Evolutionary conservation across 1,140 invertebrate species (phyloP), one percentile per base, ranked within the genome.

Genomic region (Cotesia typhae): DNA sequence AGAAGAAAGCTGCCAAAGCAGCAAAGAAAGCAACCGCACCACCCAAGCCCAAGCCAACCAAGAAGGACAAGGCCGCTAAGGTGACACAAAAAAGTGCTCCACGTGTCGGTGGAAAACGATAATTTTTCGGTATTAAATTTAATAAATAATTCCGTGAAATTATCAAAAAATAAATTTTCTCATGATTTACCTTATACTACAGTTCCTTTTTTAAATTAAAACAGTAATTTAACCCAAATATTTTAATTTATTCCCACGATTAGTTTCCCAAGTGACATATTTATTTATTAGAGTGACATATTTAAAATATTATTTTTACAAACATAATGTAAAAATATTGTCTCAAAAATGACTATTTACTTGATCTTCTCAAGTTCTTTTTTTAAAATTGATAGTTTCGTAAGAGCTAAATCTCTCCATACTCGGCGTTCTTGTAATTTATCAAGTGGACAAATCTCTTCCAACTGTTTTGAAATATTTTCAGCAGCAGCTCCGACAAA

Each of bases 31-130:
- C 92, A 35, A 89, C 92, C 67, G 90, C 86, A 20, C 81, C 93
- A 67, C 84, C 90, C 4, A 95, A 95, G 86, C 83, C 88, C 5
- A 95, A 96, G 87, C 80, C 91, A 28, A 85, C 92, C 59, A 96
- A 95, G 86, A 90, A 72, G 20, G 70, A 93, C 75, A 97, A 97
- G 86, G 93, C 93, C 67, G 88, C 94, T 9, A 97, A 96, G 88
- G 92, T 94, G 70, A 89, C 92, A 76, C 92, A 93, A 80, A 94
- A 96, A 80, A 88, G 92, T 72, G 95, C 95, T 67, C 95, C 96
- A 69, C 91, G 96, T 79, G 95, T 98, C 80, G 96, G 96, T 85
- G 96, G 96, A 86, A 98, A 97, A 87, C 94, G 96, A 90, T 98
- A 95, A 96, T 76, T 81, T 82, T 81, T 80, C 76, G 82, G 79